A percentile compares a stretch with the other conserved stretches of the same genome.
Conservation (phyloP, 30 jellyfish, hydroid and myxozoan species). For the Aurelia sp. region DNA sequence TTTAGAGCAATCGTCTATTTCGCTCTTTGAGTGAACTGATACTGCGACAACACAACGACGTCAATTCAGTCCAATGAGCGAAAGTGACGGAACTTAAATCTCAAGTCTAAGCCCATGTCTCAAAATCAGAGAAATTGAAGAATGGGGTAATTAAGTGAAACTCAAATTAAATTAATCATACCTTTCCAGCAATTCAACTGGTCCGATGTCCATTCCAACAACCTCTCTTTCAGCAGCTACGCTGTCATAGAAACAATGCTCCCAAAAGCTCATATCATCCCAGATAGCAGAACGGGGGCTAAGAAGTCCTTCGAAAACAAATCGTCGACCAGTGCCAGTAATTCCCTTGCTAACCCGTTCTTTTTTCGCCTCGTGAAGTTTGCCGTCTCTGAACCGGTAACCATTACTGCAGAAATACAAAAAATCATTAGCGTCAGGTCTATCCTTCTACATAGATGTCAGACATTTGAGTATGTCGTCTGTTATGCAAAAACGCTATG, state of each 20-base stretch:
- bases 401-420: slow-evolving; percentile 50
- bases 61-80: too few relatives aligned
- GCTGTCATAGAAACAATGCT: slow-evolving; percentile 82
- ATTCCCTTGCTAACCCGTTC: slow-evolving; percentile 95
- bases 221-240: slow-evolving; percentile 97
- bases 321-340: slow-evolving; percentile 95
- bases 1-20: too few relatives aligned
- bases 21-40: too few relatives aligned
- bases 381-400: slow-evolving; percentile 67
- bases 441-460: too few relatives aligned
- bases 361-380: slow-evolving; percentile 52
- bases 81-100: too few relatives aligned
- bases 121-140: too few relatives aligned
- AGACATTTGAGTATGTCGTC: too few relatives aligned
- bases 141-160: too few relatives aligned
- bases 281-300: slow-evolving; percentile 80
- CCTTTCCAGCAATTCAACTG: slow-evolving; percentile 84
- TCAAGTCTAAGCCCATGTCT: too few relatives aligned
- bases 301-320: slow-evolving; percentile 83
- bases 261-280: slow-evolving; percentile 97
- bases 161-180: neutral
- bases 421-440: too few relatives aligned
- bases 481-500: too few relatives aligned
- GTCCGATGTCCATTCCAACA: slow-evolving; percentile 89
- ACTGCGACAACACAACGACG: too few relatives aligned